Percentiles rank a stretch among this genome's conserved stretches.
Evolutionary conservation across 2,113 vertebrate species (phyloP).

Genomic region (Vidua macroura): DNA sequence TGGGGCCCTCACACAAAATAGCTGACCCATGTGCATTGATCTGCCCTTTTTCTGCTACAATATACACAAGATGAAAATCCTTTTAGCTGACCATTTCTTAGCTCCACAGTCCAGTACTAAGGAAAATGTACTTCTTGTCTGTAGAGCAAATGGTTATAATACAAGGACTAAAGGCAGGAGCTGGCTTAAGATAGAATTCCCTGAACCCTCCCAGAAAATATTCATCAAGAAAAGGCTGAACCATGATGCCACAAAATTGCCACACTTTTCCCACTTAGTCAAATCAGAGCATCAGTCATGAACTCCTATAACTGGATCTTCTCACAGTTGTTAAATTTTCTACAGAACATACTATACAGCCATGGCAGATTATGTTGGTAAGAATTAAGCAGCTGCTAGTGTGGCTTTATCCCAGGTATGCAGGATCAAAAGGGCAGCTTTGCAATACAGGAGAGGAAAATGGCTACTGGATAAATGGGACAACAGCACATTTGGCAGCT

Average conservation of each 20-base stretch:
- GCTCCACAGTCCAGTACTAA: background rate
- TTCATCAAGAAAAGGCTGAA: background rate
- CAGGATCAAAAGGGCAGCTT: background rate
- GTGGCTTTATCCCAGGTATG: background rate
- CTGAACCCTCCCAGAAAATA: background rate
- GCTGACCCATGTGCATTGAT: background rate
- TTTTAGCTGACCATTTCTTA: background rate
- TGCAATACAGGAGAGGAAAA: background rate
- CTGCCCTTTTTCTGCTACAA: background rate
- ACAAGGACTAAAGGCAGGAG: background rate
- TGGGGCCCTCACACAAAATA: background rate
- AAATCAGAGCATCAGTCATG: background rate
- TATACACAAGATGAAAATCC: background rate
- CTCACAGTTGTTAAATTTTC: background rate
- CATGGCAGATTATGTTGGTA: background rate
- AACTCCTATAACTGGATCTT: background rate
- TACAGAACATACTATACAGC: background rate
- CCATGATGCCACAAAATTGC: background rate
- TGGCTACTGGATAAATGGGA: background rate
- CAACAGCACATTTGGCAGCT: background rate
- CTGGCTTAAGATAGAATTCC: background rate
- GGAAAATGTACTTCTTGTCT: background rate
- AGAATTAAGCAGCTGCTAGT: background rate
- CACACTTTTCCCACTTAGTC: background rate
- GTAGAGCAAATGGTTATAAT: background rate